These are phyloP conservation scores for Falco concolor DNA, from an alignment of 2,797 vertebrate genomes.

Conservation along the genomic window DNA sequence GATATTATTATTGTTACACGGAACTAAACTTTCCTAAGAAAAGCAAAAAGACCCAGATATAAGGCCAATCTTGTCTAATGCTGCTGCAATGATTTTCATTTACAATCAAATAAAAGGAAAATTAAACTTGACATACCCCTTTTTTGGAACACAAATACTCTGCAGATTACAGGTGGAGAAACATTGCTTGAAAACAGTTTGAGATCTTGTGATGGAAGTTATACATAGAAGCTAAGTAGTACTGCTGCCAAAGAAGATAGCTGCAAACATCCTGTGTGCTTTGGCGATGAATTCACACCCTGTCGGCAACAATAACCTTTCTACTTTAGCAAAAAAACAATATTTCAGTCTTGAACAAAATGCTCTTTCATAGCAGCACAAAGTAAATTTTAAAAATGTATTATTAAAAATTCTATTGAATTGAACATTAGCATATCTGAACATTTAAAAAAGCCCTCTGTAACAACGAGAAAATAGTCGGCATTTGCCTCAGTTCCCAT, in stretches of 20 bases:
- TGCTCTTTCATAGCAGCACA: not conserved
- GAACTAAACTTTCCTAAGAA: not conserved
- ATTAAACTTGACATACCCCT: not conserved
- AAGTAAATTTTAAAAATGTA: not conserved
- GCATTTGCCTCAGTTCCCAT: not conserved
- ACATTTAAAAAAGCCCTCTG: not conserved
- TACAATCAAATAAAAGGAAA: not conserved
- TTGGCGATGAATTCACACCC: not conserved
- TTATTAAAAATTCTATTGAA: constrained; percentile 10
- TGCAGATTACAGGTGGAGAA: constrained; percentile 4
- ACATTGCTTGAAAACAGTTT: not conserved
- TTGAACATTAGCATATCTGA: not conserved
- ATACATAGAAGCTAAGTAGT: not conserved
- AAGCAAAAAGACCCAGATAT: not conserved
- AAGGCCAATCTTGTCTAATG: not conserved
- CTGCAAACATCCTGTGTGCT: constrained; percentile 2
- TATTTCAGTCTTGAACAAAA: not conserved
- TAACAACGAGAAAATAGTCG: not conserved
- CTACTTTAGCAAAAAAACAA: not conserved
- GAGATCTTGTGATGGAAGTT: not conserved
- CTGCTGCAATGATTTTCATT: not conserved
- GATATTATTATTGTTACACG: not conserved
- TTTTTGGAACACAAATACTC: not conserved
- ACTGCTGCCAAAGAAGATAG: not conserved
- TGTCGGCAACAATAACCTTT: not conserved